Evolutionary conservation across 2,888 invertebrate species (phyloP), one percentile per base, ranked within the genome.

Genomic region (Eristalinus aeneus): DNA sequence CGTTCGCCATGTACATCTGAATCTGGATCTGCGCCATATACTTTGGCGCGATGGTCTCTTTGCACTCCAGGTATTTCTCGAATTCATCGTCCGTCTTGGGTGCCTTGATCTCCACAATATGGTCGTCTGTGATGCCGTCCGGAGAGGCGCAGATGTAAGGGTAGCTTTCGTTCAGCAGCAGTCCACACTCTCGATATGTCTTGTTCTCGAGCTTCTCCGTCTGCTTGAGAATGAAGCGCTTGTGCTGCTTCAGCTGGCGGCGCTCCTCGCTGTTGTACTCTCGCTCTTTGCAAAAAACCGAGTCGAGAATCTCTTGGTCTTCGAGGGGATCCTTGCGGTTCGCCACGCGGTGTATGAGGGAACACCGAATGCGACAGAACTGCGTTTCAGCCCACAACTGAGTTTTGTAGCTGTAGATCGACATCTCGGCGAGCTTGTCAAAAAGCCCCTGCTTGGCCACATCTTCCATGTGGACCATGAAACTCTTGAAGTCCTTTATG

Each of bases 11-110:
- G 82, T 91, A 92, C 92, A 92, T 92, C 89, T 92, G 92, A 20
- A 92, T 92, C 82, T 92, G 92, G 46, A 92, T 92, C 67, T 92
- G 92, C 0, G 92, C 92, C 92, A 92, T 92, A 32, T 92, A 92
- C 82, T 92, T 92, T 1, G 92, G 92, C 0, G 92, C 91, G 20
- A 92, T 92, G 0, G 92, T 90, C 65, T 92, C 92, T 6, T 92
- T 90, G 0, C 91, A 91, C 72, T 91, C 91, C 1, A 92, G 88
- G 80, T 92, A 92, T 75, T 91, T 91, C 77, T 92, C 92, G n/a
- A 92, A 92, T 75, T 92, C 92, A n/a, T 92, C 92, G 32, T 92
- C 92, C 0, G 92, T 91, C 82, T 91, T 92, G 11, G 92, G 92
- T 11, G 91, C 90, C 83, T 92, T 92, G 36, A 92, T 92, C 88